Evolutionary conservation across 2,797 vertebrate species (phyloP).

Genomic region (Paguma larvata): DNA sequence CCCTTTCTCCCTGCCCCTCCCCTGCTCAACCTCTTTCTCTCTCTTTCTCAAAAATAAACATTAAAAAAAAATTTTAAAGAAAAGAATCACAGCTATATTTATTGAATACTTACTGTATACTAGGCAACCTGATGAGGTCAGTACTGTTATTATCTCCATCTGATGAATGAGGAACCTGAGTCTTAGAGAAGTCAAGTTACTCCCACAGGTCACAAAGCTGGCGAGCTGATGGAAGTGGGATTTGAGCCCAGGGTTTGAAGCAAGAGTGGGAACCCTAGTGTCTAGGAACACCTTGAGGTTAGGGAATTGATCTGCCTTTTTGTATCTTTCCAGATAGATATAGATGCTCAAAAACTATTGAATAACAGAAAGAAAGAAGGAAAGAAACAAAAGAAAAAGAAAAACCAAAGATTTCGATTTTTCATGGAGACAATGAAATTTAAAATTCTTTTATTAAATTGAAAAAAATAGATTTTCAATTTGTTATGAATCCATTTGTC

Average conservation of each 20-base stretch:
- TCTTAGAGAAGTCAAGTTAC: background rate
- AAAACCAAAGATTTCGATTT: background rate
- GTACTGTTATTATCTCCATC: background rate
- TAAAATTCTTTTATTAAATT: background rate
- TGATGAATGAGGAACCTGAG: background rate
- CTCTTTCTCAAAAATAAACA: too few species aligned
- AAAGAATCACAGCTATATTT: background rate
- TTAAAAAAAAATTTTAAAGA: background rate
- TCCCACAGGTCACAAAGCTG: background rate
- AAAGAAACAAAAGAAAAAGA: background rate
- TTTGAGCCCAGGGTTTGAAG: background rate
- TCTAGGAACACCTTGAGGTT: background rate
- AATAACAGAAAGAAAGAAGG: background rate
- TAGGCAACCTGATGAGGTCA: background rate
- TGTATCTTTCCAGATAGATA: background rate
- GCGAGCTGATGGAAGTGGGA: background rate
- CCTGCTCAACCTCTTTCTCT: too few species aligned
- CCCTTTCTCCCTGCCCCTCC: too few species aligned
- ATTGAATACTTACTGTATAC: background rate
- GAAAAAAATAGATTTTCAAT: background rate
- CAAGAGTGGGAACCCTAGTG: background rate
- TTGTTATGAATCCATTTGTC: background rate
- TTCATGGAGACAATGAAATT: slow-evolving; percentile 23
- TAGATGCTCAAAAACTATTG: background rate
- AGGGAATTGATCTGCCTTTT: background rate